A percentile compares a stretch with the other conserved stretches of the same genome.
Conservation (phyloP, 2,797 vertebrate species). For the Gobio occitaniae region DNA sequence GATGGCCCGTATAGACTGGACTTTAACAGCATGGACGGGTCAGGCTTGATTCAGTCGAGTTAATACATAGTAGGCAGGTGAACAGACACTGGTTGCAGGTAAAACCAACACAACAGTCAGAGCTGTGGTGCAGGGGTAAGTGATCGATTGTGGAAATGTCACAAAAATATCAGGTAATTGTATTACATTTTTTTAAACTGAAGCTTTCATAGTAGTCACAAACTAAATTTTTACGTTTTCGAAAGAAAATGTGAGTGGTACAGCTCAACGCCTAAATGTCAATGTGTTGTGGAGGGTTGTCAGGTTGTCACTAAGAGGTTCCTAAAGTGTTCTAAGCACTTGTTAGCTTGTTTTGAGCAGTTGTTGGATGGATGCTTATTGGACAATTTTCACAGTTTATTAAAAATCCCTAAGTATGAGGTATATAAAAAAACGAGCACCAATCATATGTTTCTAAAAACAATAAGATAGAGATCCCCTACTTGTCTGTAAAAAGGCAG, state of each 20-base stretch:
- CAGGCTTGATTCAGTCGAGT: background rate
- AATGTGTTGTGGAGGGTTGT: background rate
- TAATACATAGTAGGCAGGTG: background rate
- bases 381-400: background rate
- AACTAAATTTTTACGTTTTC: background rate
- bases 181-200: background rate
- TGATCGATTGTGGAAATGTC: background rate
- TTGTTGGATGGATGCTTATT: background rate
- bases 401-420: background rate
- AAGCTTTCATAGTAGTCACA: background rate
- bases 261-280: background rate
- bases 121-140: background rate
- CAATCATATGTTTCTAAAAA: conserved; percentile 34
- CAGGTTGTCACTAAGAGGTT: background rate
- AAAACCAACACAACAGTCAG: background rate
- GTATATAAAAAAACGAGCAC: background rate
- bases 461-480: conserved; percentile 39
- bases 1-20: conserved; percentile 21
- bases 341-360: background rate
- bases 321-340: background rate
- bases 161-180: background rate
- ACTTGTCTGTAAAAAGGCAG: conserved; percentile 65
- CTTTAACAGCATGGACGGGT: conserved; percentile 6
- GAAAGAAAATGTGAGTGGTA: background rate
- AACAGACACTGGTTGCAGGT: background rate